Evolutionary conservation across 1,140 invertebrate genomes (phyloP).

Genomic region (Eufriesea mexicana): DNA sequence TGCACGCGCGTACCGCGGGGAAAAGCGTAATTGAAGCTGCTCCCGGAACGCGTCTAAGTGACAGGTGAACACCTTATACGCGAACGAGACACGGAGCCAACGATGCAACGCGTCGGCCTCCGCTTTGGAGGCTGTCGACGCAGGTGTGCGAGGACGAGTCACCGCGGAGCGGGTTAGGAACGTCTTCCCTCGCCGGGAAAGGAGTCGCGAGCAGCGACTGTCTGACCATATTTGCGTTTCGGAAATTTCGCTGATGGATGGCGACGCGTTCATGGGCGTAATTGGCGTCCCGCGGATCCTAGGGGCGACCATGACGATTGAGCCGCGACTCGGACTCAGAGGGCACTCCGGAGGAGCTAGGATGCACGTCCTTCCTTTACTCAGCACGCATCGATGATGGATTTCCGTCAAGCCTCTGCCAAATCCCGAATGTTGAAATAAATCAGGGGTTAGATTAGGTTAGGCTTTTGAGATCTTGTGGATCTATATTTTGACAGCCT

Average conservation of each 20-base stretch:
- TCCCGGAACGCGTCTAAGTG: slow-evolving; percentile 74
- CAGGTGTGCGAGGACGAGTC: slow-evolving; percentile 35
- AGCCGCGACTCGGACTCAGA: not conserved
- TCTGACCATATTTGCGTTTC: slow-evolving; percentile 49
- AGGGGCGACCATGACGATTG: not conserved
- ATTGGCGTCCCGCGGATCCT: slow-evolving; percentile 29
- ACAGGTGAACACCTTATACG: slow-evolving; percentile 78
- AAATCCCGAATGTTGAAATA: no score
- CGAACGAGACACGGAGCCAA: slow-evolving; percentile 45
- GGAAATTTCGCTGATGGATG: slow-evolving; percentile 32
- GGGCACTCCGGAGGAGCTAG: no score
- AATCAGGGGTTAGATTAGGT: no score
- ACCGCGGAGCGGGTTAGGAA: slow-evolving; percentile 2
- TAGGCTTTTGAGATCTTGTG: no score
- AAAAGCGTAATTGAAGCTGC: slow-evolving; percentile 75
- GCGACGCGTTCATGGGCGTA: slow-evolving; percentile 13
- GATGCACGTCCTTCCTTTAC: not conserved
- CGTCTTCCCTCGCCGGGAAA: slow-evolving; percentile 3
- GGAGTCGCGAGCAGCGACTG: slow-evolving; percentile 2
- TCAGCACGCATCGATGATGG: no score
- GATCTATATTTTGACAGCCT: no score
- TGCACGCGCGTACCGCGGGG: not conserved
- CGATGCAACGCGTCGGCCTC: slow-evolving; percentile 5
- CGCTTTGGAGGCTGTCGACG: slow-evolving; percentile 18
- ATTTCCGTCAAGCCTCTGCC: no score